Conservation (phyloP, 2,888 invertebrate genomes). For the Spilosoma lubricipeda region DNA sequence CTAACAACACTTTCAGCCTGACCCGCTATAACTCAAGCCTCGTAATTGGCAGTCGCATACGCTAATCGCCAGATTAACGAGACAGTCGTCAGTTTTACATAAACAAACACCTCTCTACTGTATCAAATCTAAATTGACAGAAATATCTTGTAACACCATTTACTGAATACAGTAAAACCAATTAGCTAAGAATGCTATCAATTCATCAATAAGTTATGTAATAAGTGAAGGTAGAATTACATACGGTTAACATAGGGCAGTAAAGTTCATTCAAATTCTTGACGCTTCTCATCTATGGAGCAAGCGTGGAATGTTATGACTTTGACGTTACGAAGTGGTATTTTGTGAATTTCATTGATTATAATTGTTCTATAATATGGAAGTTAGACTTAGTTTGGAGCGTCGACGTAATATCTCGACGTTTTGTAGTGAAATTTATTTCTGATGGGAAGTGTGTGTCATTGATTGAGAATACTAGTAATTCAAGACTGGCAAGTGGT, state of each 20-base stretch:
- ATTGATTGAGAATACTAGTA: no score
- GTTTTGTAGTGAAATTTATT: neutral
- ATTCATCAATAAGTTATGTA: neutral
- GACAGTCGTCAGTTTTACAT: no score
- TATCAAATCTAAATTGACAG: no score
- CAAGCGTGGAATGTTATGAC: neutral
- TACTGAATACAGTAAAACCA: neutral
- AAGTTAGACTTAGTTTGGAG: neutral
- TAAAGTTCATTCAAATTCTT: slow-evolving; percentile 3
- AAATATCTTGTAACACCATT: neutral
- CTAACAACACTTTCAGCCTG: no score
- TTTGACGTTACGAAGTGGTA: neutral
- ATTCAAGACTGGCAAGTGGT: no score
- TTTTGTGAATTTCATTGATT: neutral
- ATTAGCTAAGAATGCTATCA: neutral
- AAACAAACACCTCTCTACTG: no score
- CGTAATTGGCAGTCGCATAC: no score
- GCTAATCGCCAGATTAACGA: no score
- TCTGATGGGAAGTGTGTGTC: neutral
- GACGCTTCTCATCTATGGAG: neutral
- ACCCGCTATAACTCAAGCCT: no score
- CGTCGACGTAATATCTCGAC: no score
- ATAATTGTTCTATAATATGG: neutral
- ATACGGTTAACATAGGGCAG: neutral
- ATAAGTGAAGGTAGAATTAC: neutral